Base-by-base conservation (phyloP, 2,888 invertebrate species). In the Oscheius sp. region DNA sequence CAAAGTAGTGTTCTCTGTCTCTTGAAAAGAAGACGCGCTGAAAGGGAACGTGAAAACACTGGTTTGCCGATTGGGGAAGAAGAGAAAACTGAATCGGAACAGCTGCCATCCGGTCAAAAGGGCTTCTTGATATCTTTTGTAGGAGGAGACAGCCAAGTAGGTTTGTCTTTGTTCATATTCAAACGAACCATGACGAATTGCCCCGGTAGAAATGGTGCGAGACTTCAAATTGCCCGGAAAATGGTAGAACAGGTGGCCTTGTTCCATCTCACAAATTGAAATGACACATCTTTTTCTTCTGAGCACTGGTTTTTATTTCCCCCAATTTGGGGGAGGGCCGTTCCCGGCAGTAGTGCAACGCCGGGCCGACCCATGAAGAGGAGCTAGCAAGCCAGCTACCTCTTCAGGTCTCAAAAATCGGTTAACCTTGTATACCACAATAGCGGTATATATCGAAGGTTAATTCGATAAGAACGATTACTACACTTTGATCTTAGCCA, bases 31-130 rank as follows among this genome's bases (percentile, higher is more conserved):
- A 23, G n/a, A 41, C 61, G 45, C 45, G 43, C 21, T 16, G 45
- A 45, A 45, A 63, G 63, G 63, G 63, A 63, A 35, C 35, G 35
- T 35, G 58, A 63, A 63, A 45, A 43, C 41, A 59, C 56, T 18
- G 43, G 63, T 58, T 58, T 58, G 18, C n/a, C 49, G 6, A 27
- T 2, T 56, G 61, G 27, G 18, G 13, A 45, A 45, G 9, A 9
- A 35, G 35, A 35, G 35, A 45, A 63, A 63, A 63, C 63, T 23
- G 63, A 63, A 63, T 63, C 63, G 58, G 58, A 29, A 35, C 35
- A 35, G 35, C 35, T 35, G 35, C 35, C 35, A 29, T 23, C 16
- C 12, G 12, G 58, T 58, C 27, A 58, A 29, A n/a, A n/a, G n/a
- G 58, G 27, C 58, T 58, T 29, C 25, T 29, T 58, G 16, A 13